Conservation (phyloP, 2,113 vertebrate species). For the Eptesicus fuscus region DNA sequence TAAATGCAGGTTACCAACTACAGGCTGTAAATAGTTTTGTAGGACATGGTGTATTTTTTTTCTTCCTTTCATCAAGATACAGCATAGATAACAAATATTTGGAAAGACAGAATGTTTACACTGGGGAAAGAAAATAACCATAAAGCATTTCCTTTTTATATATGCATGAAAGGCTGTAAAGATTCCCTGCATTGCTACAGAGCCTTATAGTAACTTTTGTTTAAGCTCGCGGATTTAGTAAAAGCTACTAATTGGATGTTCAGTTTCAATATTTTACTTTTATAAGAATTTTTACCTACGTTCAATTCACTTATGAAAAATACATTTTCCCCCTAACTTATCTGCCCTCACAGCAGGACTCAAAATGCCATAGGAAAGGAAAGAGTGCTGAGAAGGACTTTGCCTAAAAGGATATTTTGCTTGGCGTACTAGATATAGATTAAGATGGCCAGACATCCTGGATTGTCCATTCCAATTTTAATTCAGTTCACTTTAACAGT, state of each 20-base stretch:
- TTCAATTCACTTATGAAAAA: slow-evolving; percentile 1
- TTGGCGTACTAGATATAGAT: not conserved
- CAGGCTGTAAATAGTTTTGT: slow-evolving; percentile 40
- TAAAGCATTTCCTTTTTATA: not conserved
- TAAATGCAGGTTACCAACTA: slow-evolving; percentile 29
- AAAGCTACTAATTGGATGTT: not conserved
- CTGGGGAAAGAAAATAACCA: slow-evolving; percentile 9
- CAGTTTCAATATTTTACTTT: slow-evolving; percentile 27
- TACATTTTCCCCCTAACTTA: slow-evolving; percentile 12
- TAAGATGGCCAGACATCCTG: not conserved
- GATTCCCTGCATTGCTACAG: slow-evolving; percentile 40
- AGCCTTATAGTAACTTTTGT: slow-evolving; percentile 16
- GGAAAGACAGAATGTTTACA: slow-evolving; percentile 19
- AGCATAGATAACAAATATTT: slow-evolving; percentile 1
- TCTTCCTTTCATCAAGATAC: slow-evolving; percentile 13
- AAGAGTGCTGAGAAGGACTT: not conserved
- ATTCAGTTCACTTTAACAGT: not conserved
- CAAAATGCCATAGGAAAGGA: slow-evolving; percentile 15
- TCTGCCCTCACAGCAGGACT: not conserved
- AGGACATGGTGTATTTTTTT: slow-evolving; percentile 33
- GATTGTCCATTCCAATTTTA: not conserved
- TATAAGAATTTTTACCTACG: slow-evolving; percentile 17
- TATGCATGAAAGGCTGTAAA: not conserved
- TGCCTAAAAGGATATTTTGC: not conserved
- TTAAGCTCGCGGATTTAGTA: slow-evolving; percentile 40